phyloP scores from a whole-genome alignment of 1,140 invertebrate species.

The Lepidurus packardi region DNA sequence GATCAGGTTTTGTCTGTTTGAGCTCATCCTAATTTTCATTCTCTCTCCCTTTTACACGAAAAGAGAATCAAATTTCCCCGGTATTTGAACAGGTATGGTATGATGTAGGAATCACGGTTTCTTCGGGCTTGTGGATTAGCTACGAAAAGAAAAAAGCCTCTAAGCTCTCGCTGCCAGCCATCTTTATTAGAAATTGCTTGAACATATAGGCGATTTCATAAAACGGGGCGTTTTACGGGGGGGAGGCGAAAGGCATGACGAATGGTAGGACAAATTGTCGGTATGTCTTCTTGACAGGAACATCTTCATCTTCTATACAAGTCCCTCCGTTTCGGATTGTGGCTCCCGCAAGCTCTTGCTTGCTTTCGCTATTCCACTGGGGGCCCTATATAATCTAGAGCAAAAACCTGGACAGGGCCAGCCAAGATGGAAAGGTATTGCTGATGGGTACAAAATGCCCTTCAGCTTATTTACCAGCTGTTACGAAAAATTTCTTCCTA shows the following conservation, averaged over 20 bases:
- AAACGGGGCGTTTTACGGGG: background rate
- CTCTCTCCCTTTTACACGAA: no score
- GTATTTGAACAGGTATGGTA: no score
- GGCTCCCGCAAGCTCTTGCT: background rate
- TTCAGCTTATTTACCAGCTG: no score
- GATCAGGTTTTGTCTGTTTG: no score
- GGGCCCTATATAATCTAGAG: background rate
- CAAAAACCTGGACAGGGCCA: no score
- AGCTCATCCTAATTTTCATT: no score
- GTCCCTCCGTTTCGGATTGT: background rate
- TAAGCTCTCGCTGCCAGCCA: background rate
- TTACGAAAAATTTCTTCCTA: no score
- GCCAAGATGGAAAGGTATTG: no score
- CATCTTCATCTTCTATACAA: background rate
- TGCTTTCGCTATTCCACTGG: background rate
- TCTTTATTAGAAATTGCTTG: background rate
- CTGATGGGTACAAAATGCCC: no score
- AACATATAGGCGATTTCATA: background rate
- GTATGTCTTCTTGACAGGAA: background rate
- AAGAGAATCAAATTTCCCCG: no score
- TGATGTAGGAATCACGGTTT: no score
- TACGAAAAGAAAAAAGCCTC: background rate
- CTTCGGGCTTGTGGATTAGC: no score
- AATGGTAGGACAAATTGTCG: background rate
- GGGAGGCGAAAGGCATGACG: background rate